A percentile compares a stretch with the other conserved stretches of the same genome.
Evolutionary conservation across 2,797 vertebrate species (phyloP).

Genomic region (Mareca penelope): DNA sequence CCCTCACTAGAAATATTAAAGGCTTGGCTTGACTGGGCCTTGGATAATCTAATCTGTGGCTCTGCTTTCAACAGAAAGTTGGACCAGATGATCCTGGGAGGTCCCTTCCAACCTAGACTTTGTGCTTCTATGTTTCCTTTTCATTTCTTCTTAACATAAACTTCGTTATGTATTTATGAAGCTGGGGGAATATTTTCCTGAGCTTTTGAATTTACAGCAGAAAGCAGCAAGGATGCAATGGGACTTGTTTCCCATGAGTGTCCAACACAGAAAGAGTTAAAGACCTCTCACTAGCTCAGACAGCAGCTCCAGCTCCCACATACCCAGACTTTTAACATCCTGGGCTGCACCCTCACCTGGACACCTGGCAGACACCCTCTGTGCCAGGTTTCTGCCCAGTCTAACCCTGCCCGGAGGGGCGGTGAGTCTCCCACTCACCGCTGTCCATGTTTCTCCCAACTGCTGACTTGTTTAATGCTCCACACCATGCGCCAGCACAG

Average conservation of each 20-base stretch:
- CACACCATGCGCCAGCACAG: not conserved
- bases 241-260: not conserved
- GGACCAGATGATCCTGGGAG: not conserved
- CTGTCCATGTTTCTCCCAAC: not conserved
- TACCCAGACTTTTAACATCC: conserved; percentile 17
- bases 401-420: conserved; percentile 54
- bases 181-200: not conserved
- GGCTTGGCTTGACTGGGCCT: not conserved
- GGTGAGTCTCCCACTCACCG: not conserved
- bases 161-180: not conserved
- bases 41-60: not conserved
- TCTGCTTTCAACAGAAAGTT: not conserved
- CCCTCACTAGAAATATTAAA: not conserved
- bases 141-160: not conserved
- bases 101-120: not conserved
- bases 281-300: not conserved
- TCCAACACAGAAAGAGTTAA: conserved; percentile 2
- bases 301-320: conserved; percentile 21
- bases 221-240: not conserved
- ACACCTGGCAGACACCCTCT: conserved; percentile 50
- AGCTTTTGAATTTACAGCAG: not conserved
- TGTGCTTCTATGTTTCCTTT: not conserved
- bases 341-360: conserved; percentile 38
- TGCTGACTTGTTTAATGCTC: not conserved
- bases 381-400: conserved; percentile 51